Percentiles rank a stretch among this genome's conserved stretches.
phyloP scores from a whole-genome alignment of 2,797 vertebrate species.

The Chiroxiphia lanceolata region DNA sequence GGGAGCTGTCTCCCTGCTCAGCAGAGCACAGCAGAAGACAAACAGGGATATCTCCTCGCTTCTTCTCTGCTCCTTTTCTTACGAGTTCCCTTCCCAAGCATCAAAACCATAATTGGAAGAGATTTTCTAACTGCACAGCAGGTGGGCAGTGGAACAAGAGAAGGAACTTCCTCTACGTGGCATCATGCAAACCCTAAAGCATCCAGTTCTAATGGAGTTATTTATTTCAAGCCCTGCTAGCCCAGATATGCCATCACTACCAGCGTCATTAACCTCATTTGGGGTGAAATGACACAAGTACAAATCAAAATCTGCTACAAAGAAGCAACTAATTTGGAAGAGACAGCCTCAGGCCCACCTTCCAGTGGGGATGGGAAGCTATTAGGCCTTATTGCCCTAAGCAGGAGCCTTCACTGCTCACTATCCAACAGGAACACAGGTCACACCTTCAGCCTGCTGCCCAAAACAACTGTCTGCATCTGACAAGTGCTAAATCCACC shows the following conservation, averaged over 20 bases:
- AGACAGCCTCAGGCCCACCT: neutral
- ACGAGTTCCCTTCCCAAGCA: neutral
- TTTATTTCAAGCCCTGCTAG: slow-evolving; percentile 36
- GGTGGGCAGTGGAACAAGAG: neutral
- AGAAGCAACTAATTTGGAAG: slow-evolving; percentile 28
- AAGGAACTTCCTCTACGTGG: neutral
- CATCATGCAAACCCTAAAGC: neutral
- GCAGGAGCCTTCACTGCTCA: neutral
- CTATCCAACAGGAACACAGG: neutral
- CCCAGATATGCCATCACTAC: slow-evolving; percentile 20
- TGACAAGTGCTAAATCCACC: neutral
- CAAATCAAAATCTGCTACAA: slow-evolving; percentile 18
- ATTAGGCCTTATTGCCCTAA: neutral
- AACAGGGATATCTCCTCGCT: neutral
- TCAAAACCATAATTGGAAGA: slow-evolving; percentile 8
- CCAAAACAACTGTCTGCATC: neutral
- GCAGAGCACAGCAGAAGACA: neutral
- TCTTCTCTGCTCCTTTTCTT: neutral
- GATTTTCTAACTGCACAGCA: neutral
- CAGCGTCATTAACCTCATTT: slow-evolving; percentile 49
- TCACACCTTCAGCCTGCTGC: neutral
- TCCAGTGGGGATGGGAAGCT: neutral
- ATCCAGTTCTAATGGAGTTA: slow-evolving; percentile 33
- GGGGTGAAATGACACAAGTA: neutral
- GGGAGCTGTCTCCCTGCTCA: neutral